Percentiles rank a stretch among this genome's conserved stretches.
Conservation (phyloP, 2,797 vertebrate species). For the Acestrorhynchus altus region DNA sequence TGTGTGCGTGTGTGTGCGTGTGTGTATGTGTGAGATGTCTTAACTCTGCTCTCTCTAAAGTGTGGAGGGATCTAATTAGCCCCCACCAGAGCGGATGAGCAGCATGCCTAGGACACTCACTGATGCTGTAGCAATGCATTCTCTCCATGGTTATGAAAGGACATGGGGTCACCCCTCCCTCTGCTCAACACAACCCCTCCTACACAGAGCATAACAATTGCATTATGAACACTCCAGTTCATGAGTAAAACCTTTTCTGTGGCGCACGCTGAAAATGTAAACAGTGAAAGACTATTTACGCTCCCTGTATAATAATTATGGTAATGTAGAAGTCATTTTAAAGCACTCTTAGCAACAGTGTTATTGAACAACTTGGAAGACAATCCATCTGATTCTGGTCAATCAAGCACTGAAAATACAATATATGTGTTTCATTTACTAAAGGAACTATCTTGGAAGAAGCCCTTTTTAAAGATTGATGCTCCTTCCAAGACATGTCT, state of each 20-base stretch:
- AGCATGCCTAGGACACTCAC: conserved; percentile 27
- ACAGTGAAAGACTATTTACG: neutral
- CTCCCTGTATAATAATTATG: neutral
- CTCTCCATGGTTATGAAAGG: conserved; percentile 26
- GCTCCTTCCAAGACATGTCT: neutral
- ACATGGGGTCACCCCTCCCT: conserved; percentile 22
- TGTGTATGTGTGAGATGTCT: neutral
- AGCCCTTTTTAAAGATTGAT: neutral
- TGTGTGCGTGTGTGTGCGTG: too few relatives aligned
- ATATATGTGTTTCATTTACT: too few relatives aligned
- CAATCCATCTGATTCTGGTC: too few relatives aligned
- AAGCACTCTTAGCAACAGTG: too few relatives aligned
- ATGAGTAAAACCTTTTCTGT: neutral
- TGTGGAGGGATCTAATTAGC: conserved; percentile 48
- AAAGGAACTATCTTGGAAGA: neutral
- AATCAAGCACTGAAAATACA: too few relatives aligned
- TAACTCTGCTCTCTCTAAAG: conserved; percentile 40
- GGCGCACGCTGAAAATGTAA: neutral
- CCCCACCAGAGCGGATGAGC: conserved; percentile 43
- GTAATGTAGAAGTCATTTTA: too few relatives aligned
- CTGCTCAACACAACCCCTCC: neutral
- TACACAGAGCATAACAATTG: neutral
- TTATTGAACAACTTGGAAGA: too few relatives aligned
- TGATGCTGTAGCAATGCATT: conserved; percentile 8
- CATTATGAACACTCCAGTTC: neutral